These are phyloP conservation scores for Pseudobourletiella spinata DNA, from an alignment of 1,140 invertebrate species.

Conservation along the genomic window DNA sequence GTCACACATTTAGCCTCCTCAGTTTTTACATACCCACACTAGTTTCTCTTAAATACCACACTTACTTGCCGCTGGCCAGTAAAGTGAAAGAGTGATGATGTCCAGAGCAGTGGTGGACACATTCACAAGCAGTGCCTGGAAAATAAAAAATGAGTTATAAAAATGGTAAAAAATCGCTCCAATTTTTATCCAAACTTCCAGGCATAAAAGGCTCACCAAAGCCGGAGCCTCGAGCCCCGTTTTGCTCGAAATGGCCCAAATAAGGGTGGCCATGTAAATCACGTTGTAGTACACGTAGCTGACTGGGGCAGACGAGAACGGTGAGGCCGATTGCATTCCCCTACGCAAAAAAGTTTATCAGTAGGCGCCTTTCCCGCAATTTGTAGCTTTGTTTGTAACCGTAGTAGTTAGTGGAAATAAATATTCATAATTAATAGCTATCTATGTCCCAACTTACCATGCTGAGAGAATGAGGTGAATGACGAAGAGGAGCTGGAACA, in stretches of 20 bases:
- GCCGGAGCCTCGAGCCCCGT: not conserved
- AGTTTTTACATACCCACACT: no score
- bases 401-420: not conserved
- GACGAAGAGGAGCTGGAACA: not conserved
- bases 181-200: not conserved
- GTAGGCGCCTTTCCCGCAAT: not conserved
- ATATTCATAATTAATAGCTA: not conserved
- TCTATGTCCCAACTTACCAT: not conserved
- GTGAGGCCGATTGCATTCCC: not conserved
- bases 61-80: not conserved
- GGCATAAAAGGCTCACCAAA: not conserved
- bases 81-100: not conserved
- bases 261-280: not conserved
- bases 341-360: not conserved
- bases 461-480: not conserved
- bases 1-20: not conserved
- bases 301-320: not conserved
- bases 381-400: not conserved
- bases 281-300: slow-evolving; percentile 2
- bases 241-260: not conserved
- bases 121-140: not conserved
- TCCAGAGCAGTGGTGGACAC: not conserved
- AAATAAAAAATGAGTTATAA: not conserved
- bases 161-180: not conserved
- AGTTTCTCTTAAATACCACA: no score